phyloP scores from a whole-genome alignment of 2,113 vertebrate species.

The Fregata magnificens region DNA sequence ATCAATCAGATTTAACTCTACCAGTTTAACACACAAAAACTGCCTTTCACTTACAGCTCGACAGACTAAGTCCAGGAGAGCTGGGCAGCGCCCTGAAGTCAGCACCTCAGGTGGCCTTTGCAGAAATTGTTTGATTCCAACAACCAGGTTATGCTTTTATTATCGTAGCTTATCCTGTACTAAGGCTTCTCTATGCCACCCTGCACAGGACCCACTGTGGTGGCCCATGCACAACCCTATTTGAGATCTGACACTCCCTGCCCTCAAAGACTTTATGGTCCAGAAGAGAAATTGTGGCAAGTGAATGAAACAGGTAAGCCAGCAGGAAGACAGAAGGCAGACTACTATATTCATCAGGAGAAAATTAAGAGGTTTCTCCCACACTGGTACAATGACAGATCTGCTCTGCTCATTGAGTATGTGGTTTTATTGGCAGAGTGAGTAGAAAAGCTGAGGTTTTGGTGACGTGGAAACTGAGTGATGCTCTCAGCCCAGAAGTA shows the following conservation, averaged over 20 bases:
- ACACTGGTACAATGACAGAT: background rate
- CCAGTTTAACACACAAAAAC: background rate
- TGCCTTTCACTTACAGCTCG: background rate
- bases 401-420: background rate
- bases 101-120: background rate
- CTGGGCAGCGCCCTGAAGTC: background rate
- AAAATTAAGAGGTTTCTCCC: background rate
- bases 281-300: background rate
- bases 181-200: background rate
- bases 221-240: background rate
- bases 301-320: background rate
- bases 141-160: background rate
- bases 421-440: background rate
- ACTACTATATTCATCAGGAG: background rate
- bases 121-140: background rate
- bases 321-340: background rate
- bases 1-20: background rate
- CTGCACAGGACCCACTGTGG: background rate
- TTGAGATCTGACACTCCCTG: background rate
- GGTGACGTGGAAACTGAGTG: background rate
- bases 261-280: background rate
- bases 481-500: background rate
- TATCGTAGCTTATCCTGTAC: background rate
- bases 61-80: background rate
- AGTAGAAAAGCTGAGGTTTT: background rate